Percentiles rank a stretch among this genome's conserved stretches.
These are phyloP conservation scores for Azorinus chamasolen DNA, from an alignment of 2,888 invertebrate genomes.

Conservation along the genomic window DNA sequence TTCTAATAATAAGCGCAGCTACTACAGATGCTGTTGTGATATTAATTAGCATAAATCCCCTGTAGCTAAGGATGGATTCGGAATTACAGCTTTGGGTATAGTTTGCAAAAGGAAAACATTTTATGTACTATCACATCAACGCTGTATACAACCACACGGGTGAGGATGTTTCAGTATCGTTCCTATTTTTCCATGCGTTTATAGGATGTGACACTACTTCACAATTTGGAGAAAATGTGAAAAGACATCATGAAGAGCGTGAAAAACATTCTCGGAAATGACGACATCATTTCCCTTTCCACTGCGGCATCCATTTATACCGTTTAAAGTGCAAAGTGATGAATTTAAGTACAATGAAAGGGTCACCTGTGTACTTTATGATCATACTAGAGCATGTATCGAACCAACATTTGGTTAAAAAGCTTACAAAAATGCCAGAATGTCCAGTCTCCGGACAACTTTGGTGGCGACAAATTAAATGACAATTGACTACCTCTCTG, in stretches of 20 bases:
- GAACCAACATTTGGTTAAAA: neutral
- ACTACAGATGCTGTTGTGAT: constrained; percentile 19
- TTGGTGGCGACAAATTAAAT: constrained; percentile 18
- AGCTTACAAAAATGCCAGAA: too few relatives aligned
- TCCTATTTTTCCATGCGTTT: constrained; percentile 65
- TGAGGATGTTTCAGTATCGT: constrained; percentile 40
- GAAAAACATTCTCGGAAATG: neutral
- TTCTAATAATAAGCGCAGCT: neutral
- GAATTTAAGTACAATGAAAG: constrained; percentile 1
- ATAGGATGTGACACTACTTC: constrained; percentile 68
- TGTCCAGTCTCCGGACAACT: constrained; percentile 11
- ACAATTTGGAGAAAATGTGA: constrained; percentile 61
- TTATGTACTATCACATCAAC: constrained; percentile 64
- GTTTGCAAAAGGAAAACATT: constrained; percentile 52
- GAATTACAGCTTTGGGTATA: constrained; percentile 46
- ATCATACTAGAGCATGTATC: neutral
- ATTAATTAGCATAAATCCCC: neutral
- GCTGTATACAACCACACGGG: constrained; percentile 43
- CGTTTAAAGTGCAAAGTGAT: too few relatives aligned
- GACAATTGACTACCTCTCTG: constrained; percentile 26
- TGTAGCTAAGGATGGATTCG: neutral
- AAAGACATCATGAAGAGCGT: constrained; percentile 52
- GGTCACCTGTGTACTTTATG: neutral
- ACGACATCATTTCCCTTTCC: neutral
- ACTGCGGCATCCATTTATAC: neutral